These are phyloP conservation scores for Athrips mouffetella DNA, from an alignment of 2,888 invertebrate genomes.

Conservation along the genomic window DNA sequence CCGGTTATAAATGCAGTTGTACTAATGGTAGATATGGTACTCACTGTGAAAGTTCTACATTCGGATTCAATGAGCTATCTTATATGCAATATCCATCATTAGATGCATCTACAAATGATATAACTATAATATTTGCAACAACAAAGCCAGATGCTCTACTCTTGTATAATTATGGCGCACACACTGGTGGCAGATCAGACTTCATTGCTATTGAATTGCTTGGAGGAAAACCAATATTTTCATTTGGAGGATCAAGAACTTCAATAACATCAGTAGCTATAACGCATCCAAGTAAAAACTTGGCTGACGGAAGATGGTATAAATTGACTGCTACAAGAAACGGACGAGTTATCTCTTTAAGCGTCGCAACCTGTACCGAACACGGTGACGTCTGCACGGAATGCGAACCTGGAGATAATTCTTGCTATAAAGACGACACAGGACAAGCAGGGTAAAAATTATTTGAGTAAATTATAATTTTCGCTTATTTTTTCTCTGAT, in stretches of 20 bases:
- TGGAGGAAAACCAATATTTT: constrained; percentile 90
- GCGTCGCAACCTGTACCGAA: constrained; percentile 88
- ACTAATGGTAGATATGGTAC: constrained; percentile 92
- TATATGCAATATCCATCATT: constrained; percentile 92
- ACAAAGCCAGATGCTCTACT: constrained; percentile 90
- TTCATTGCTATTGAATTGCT: constrained; percentile 95
- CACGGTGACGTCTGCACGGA: constrained; percentile 92
- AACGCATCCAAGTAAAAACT: constrained; percentile 78
- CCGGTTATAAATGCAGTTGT: constrained; percentile 92
- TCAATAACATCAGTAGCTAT: constrained; percentile 90
- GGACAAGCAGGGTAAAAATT: constrained; percentile 88
- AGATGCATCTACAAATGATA: constrained; percentile 93
- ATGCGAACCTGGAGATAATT: constrained; percentile 88
- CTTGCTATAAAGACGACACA: constrained; percentile 90
- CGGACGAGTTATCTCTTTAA: constrained; percentile 91
- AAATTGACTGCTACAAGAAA: constrained; percentile 94
- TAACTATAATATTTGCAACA: constrained; percentile 93
- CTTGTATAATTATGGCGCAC: constrained; percentile 94
- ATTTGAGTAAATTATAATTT: neutral
- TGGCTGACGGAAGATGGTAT: constrained; percentile 94
- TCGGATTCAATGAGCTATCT: constrained; percentile 92
- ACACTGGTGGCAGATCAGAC: constrained; percentile 92
- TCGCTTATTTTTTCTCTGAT: neutral
- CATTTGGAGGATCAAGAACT: constrained; percentile 92
- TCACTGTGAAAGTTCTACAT: constrained; percentile 94